phyloP scores from a whole-genome alignment of 2,797 vertebrate species.

The Sebastes miniatus region DNA sequence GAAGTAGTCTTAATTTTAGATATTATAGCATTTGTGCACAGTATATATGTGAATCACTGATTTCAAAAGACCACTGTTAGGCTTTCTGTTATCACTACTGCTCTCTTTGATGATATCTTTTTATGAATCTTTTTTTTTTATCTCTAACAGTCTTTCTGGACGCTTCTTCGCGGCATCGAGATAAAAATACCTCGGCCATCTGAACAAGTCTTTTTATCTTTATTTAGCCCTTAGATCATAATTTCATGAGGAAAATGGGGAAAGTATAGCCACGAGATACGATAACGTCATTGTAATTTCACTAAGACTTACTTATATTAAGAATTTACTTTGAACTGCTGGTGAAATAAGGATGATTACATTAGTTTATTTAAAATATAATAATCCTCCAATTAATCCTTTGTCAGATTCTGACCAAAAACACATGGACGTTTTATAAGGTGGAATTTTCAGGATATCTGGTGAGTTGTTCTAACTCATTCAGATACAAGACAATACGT shows the following conservation, averaged over 20 bases:
- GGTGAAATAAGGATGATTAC: neutral
- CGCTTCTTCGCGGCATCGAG: neutral
- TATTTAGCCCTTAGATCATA: conserved; percentile 32
- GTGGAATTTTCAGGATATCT: neutral
- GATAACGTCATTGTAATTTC: conserved; percentile 26
- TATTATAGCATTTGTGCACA: conserved; percentile 6
- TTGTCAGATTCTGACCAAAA: neutral
- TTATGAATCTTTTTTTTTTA: conserved; percentile 34
- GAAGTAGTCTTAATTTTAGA: conserved; percentile 19
- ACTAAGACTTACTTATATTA: neutral
- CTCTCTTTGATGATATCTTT: conserved; percentile 62
- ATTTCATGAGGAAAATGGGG: conserved; percentile 13
- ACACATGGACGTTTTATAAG: neutral
- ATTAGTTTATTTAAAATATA: neutral
- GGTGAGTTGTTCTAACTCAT: neutral
- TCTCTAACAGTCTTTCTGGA: conserved; percentile 14
- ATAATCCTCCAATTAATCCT: neutral
- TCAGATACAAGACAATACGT: neutral
- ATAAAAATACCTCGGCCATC: neutral
- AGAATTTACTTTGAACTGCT: conserved; percentile 21
- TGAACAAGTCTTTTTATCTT: conserved; percentile 28
- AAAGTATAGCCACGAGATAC: conserved; percentile 1
- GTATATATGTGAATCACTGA: neutral
- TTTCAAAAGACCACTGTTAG: conserved; percentile 3
- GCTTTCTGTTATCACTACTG: conserved; percentile 22